Conservation (phyloP, 2,113 vertebrate genomes). For the Galemys pyrenaicus region DNA sequence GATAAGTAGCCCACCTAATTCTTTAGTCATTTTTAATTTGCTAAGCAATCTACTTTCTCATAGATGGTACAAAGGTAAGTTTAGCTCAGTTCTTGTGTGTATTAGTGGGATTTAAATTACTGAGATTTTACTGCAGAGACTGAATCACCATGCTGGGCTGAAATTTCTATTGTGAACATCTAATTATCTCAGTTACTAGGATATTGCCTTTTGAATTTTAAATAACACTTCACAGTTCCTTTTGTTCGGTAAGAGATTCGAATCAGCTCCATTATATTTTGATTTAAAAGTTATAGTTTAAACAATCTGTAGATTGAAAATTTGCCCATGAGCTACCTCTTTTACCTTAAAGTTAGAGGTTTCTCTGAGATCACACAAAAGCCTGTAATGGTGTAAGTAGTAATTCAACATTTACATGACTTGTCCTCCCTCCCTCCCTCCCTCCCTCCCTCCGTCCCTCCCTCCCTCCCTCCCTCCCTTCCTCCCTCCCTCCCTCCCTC, state of each 20-base stretch:
- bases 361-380: neutral
- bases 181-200: slow-evolving; percentile 29
- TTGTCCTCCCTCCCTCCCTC: too few species aligned
- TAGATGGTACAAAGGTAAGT: neutral
- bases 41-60: slow-evolving; percentile 23
- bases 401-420: neutral
- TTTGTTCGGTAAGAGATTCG: slow-evolving; percentile 15
- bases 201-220: slow-evolving; percentile 33
- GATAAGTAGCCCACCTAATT: slow-evolving; percentile 14
- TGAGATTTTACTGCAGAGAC: slow-evolving; percentile 44
- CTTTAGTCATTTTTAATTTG: slow-evolving; percentile 58
- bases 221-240: neutral
- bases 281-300: slow-evolving; percentile 10
- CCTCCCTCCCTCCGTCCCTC: too few species aligned
- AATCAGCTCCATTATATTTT: neutral
- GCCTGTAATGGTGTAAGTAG: neutral
- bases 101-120: slow-evolving; percentile 48
- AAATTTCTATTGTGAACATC: slow-evolving; percentile 38
- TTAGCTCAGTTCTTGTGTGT: neutral
- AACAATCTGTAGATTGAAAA: neutral
- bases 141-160: neutral
- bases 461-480: neutral
- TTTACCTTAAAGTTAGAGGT: slow-evolving; percentile 14
- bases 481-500: too few species aligned
- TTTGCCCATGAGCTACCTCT: neutral